phyloP scores from a whole-genome alignment of 2,797 vertebrate species.

The Telmatherina bonti region DNA sequence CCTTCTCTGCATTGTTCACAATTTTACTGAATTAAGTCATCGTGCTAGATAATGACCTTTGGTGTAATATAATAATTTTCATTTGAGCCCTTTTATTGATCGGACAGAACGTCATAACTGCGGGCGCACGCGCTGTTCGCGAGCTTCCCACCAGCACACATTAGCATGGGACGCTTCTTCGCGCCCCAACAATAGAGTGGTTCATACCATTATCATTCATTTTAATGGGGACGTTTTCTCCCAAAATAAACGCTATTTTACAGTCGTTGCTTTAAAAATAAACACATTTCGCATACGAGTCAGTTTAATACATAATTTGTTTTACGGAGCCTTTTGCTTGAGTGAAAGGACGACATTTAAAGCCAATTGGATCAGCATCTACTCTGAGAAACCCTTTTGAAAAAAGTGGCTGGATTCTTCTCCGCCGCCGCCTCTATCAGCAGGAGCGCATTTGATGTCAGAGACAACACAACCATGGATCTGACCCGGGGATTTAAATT shows the following conservation, averaged over 20 bases:
- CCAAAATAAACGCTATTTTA: slow-evolving; percentile 5
- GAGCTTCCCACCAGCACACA: slow-evolving; percentile 57
- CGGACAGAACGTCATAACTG: slow-evolving; percentile 41
- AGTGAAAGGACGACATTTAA: not conserved
- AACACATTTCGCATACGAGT: fast-evolving
- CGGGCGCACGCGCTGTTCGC: slow-evolving; percentile 38
- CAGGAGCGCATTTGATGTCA: slow-evolving; percentile 74
- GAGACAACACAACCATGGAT: slow-evolving; percentile 76
- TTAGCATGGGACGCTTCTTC: slow-evolving; percentile 63
- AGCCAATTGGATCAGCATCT: not conserved
- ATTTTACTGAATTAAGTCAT: not conserved
- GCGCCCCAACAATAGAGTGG: slow-evolving; percentile 85
- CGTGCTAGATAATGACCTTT: not conserved
- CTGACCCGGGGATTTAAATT: slow-evolving; percentile 75
- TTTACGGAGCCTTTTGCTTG: not conserved
- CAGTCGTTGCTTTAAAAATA: not conserved
- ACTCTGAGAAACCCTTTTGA: slow-evolving; percentile 63
- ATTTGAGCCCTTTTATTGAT: slow-evolving; percentile 26
- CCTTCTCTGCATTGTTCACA: not conserved
- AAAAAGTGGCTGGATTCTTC: slow-evolving; percentile 63
- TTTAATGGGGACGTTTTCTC: slow-evolving; percentile 58
- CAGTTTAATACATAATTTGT: fast-evolving
- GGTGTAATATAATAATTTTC: slow-evolving; percentile 9
- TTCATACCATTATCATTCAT: slow-evolving; percentile 77
- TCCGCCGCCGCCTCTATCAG: slow-evolving; percentile 74